phyloP scores from a whole-genome alignment of 2,888 invertebrate species.

The Seladonia tumulorum region DNA sequence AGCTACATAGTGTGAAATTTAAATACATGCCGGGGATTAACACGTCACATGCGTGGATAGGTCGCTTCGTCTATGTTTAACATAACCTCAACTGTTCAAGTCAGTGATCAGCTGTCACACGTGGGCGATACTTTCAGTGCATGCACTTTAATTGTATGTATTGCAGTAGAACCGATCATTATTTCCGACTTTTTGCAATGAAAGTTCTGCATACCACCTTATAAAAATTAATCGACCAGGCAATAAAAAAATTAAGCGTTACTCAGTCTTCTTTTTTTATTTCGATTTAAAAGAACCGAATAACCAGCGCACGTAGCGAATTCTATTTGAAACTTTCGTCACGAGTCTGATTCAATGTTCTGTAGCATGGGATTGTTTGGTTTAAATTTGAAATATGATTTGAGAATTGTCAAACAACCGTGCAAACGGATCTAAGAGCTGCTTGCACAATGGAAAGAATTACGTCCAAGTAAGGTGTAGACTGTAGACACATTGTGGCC shows the following conservation, averaged over 20 bases:
- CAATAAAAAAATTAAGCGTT: neutral
- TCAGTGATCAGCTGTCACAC: constrained; percentile 40
- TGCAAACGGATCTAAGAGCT: too few species aligned
- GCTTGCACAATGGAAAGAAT: constrained; percentile 44
- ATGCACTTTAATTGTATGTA: neutral
- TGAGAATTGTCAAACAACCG: too few species aligned
- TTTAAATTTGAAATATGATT: too few species aligned
- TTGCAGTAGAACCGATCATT: neutral
- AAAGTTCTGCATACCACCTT: neutral
- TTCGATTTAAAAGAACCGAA: too few species aligned
- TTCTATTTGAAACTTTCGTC: too few species aligned
- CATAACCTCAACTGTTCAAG: constrained; percentile 45
- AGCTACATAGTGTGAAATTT: constrained; percentile 13
- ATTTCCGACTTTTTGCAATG: neutral
- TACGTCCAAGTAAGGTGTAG: constrained; percentile 69
- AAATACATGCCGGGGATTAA: constrained; percentile 26
- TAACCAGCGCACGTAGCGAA: too few species aligned
- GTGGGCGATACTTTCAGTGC: constrained; percentile 6
- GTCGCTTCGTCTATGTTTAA: constrained; percentile 24
- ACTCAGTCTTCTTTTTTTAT: too few species aligned
- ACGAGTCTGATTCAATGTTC: too few species aligned
- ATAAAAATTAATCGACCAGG: neutral
- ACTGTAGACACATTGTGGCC: constrained; percentile 63
- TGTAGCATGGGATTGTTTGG: too few species aligned
- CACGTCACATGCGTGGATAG: constrained; percentile 20